A percentile compares a stretch with the other conserved stretches of the same genome.
These are phyloP conservation scores for Bathynomus jamesi DNA, from an alignment of 1,140 invertebrate genomes.

Conservation along the genomic window DNA sequence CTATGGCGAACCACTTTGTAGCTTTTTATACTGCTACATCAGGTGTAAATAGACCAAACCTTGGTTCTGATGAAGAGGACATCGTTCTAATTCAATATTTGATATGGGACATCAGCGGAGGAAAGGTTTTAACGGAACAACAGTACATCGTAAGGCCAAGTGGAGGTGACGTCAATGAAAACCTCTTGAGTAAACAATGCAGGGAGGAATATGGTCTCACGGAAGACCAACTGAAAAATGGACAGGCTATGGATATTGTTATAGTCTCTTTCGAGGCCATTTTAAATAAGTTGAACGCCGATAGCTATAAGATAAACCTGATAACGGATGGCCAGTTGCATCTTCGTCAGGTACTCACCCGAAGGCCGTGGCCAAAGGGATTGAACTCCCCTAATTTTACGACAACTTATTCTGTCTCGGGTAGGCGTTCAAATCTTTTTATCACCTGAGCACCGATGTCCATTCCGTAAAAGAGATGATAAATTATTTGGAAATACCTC, in stretches of 20 bases:
- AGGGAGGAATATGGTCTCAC: constrained; percentile 53
- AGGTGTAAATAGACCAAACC: constrained; percentile 72
- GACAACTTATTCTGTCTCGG: constrained; percentile 81
- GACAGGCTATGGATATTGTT: constrained; percentile 54
- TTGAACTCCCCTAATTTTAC: constrained; percentile 75
- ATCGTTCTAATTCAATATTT: constrained; percentile 84
- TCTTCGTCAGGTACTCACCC: constrained; percentile 88
- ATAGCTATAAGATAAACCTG: no score
- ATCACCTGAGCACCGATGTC: constrained; percentile 49
- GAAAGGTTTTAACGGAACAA: constrained; percentile 73
- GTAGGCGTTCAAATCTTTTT: constrained; percentile 77
- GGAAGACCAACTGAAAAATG: constrained; percentile 58
- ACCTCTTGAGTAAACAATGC: constrained; percentile 58
- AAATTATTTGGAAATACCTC: no score
- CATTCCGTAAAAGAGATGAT: constrained; percentile 63
- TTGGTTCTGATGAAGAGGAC: constrained; percentile 91
- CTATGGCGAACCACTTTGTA: constrained; percentile 57
- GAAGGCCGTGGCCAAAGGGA: constrained; percentile 76
- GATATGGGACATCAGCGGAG: constrained; percentile 75
- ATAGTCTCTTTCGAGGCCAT: no score
- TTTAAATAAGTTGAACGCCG: no score
- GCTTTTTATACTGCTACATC: constrained; percentile 81
- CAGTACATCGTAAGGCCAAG: constrained; percentile 68
- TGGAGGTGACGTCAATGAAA: constrained; percentile 58
- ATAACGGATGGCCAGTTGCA: constrained; percentile 75